A percentile compares a stretch with the other conserved stretches of the same genome.
Conservation (phyloP, 2,797 vertebrate genomes). For the Mormyrops attenuatus region DNA sequence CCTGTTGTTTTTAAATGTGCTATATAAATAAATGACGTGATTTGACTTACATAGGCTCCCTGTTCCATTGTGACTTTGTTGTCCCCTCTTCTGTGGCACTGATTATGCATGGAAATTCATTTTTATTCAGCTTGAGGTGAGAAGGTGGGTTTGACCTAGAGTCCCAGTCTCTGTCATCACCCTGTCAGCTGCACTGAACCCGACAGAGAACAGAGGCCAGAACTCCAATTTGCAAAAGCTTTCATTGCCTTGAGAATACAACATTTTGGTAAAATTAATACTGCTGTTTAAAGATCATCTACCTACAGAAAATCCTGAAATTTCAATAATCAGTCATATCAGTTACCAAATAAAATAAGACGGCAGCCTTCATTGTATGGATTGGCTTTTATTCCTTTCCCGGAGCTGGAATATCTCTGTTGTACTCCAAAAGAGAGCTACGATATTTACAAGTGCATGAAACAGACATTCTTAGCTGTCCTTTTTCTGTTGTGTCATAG, state of each 20-base stretch:
- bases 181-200: slow-evolving; percentile 8
- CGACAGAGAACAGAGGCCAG: not conserved
- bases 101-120: slow-evolving; percentile 24
- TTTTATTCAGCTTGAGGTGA: not conserved
- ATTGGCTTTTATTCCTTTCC: not conserved
- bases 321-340: not conserved
- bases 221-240: not conserved
- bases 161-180: slow-evolving; percentile 15
- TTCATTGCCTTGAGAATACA: not conserved
- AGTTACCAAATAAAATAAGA: not conserved
- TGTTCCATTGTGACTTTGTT: not conserved
- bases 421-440: not conserved
- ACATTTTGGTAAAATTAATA: slow-evolving; percentile 4
- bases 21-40: not conserved
- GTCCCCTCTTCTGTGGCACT: not conserved
- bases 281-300: slow-evolving; percentile 17
- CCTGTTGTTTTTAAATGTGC: not conserved
- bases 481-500: not conserved
- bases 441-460: not conserved
- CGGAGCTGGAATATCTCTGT: not conserved
- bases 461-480: not conserved
- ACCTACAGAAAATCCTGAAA: slow-evolving; percentile 9
- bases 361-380: not conserved
- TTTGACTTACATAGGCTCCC: not conserved
- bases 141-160: slow-evolving; percentile 16